Conservation (phyloP, 2,888 invertebrate species). For the Chorisops tibialis region DNA sequence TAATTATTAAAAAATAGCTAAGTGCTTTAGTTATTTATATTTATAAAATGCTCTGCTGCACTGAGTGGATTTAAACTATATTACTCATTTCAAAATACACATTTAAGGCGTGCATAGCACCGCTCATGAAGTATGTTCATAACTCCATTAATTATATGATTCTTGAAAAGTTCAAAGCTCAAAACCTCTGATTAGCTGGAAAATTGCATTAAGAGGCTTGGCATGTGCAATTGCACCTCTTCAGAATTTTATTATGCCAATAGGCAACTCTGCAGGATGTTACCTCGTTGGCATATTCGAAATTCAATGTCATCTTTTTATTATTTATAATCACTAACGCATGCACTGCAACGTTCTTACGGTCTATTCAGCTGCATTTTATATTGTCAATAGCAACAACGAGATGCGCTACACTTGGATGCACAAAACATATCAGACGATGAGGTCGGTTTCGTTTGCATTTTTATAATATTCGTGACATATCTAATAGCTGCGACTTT, state of each 20-base stretch:
- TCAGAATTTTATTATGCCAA: constrained; percentile 14
- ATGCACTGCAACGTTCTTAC: neutral
- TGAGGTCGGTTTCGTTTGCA: neutral
- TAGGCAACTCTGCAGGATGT: constrained; percentile 9
- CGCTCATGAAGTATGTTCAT: too few species aligned
- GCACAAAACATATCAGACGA: neutral
- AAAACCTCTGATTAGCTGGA: constrained; percentile 15
- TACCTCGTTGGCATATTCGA: neutral
- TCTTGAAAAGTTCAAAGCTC: constrained; percentile 18
- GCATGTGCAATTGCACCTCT: constrained; percentile 21
- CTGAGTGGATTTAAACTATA: too few species aligned
- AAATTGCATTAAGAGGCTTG: constrained; percentile 13
- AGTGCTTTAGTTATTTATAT: too few species aligned
- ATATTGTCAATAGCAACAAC: neutral
- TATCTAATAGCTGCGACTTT: constrained; percentile 9
- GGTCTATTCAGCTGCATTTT: neutral
- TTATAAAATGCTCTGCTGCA: too few species aligned
- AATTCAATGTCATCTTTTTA: neutral
- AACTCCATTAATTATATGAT: neutral
- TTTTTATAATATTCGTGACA: neutral
- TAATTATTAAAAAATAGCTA: too few species aligned
- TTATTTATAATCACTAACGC: neutral
- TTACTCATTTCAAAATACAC: too few species aligned
- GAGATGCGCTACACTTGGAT: too few species aligned
- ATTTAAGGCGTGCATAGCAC: too few species aligned